Conservation (phyloP, 2,888 invertebrate genomes). For the Choreutis nemorana region DNA sequence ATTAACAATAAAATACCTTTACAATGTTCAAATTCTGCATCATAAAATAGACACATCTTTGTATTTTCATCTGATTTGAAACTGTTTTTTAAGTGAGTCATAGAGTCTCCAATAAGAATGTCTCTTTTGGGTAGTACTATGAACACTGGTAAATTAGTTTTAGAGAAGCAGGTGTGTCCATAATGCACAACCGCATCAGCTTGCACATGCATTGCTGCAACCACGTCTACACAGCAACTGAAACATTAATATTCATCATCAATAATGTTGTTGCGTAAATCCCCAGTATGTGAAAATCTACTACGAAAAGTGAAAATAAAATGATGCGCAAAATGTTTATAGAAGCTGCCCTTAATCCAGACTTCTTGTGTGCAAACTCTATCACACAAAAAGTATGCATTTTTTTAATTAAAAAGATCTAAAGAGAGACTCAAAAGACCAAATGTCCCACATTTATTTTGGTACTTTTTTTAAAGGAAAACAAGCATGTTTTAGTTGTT, state of each 20-base stretch:
- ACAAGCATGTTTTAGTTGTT: too few relatives aligned
- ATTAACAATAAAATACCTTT: too few relatives aligned
- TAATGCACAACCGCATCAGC: conserved; percentile 91
- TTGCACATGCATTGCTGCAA: conserved; percentile 87
- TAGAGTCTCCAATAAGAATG: conserved; percentile 53
- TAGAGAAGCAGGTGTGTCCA: conserved; percentile 88
- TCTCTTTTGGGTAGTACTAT: conserved; percentile 73
- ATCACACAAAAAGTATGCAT: too few relatives aligned
- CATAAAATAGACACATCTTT: conserved; percentile 69
- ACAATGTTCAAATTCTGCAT: conserved; percentile 70
- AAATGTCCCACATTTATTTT: too few relatives aligned
- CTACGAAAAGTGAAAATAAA: neutral
- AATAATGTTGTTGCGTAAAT: neutral
- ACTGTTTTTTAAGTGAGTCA: conserved; percentile 18
- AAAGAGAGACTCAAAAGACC: too few relatives aligned
- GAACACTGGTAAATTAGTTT: conserved; percentile 77
- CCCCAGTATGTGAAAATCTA: neutral
- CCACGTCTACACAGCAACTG: conserved; percentile 90
- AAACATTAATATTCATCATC: conserved; percentile 17
- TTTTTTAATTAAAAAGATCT: too few relatives aligned
- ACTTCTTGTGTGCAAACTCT: too few relatives aligned
- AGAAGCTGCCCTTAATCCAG: too few relatives aligned
- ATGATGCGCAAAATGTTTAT: neutral
- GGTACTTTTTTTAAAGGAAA: too few relatives aligned
- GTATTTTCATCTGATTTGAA: conserved; percentile 28